These are phyloP conservation scores for Drosophila barbarae DNA, from an alignment of 2,888 invertebrate species.

Conservation along the genomic window DNA sequence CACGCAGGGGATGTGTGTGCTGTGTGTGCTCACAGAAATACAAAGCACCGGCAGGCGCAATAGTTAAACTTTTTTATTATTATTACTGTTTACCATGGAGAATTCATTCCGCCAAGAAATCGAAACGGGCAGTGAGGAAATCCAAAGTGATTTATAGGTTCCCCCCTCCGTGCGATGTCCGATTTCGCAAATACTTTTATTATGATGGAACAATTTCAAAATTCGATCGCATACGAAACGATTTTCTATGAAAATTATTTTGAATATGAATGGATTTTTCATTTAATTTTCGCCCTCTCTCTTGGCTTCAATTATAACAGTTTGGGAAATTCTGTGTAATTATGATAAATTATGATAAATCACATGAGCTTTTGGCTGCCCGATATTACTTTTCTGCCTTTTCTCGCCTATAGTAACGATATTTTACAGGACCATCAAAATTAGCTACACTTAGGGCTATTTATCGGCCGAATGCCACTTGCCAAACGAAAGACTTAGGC, in stretches of 20 bases:
- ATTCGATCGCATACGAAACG: not conserved
- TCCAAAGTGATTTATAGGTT: conserved; percentile 17
- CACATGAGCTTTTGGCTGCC: not conserved
- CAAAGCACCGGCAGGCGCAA: conserved; percentile 1
- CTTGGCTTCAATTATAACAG: not conserved
- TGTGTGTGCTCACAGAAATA: conserved; percentile 9
- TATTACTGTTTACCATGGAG: conserved; percentile 10
- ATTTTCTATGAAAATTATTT: not conserved
- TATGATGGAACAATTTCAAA: conserved; percentile 1
- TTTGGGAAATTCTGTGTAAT: conserved; percentile 8
- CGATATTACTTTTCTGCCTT: not conserved
- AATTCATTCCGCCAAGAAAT: conserved; percentile 24
- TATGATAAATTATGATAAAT: not conserved
- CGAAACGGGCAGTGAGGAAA: conserved; percentile 19
- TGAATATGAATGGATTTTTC: not conserved
- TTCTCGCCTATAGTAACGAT: not conserved
- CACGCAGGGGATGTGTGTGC: not conserved
- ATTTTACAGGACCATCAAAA: not conserved
- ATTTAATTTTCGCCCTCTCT: not conserved
- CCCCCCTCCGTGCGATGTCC: not conserved
- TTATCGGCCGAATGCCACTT: conserved; percentile 21
- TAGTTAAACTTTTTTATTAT: conserved; percentile 20
- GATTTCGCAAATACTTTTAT: conserved; percentile 10
- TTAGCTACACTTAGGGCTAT: not conserved
- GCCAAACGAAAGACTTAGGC: conserved; percentile 72